Conservation (phyloP, 2,888 invertebrate species). For the Diplazon laetatorius region DNA sequence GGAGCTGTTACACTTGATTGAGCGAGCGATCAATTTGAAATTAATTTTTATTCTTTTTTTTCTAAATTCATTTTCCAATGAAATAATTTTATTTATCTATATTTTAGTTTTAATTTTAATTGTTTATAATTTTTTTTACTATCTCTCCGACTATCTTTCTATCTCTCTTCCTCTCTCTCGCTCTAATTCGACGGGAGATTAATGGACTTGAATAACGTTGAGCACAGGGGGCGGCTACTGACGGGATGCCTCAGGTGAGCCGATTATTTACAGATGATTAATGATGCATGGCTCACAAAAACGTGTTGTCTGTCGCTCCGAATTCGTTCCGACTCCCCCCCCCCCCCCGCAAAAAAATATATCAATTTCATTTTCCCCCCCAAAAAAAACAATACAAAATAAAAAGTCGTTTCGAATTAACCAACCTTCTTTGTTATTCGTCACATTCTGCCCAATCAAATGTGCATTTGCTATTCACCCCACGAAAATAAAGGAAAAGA, state of each 20-base stretch:
- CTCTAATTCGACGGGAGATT: constrained; percentile 65
- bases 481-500: no score
- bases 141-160: constrained; percentile 4
- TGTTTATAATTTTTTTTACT: no score
- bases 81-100: no score
- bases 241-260: constrained; percentile 81
- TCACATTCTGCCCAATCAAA: background rate
- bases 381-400: no score
- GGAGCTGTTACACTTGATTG: no score
- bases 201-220: constrained; percentile 81
- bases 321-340: constrained; percentile 30
- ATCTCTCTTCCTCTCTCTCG: constrained; percentile 22
- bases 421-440: no score
- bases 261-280: constrained; percentile 70
- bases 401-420: no score
- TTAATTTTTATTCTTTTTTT: no score
- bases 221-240: constrained; percentile 78
- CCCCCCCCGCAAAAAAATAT: background rate
- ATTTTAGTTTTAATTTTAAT: no score
- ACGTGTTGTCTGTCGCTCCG: constrained; percentile 45
- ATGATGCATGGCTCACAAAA: constrained; percentile 76
- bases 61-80: no score
- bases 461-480: background rate
- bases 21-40: no score
- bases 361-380: background rate